These are phyloP conservation scores for Liparis tanakae DNA, from an alignment of 2,797 vertebrate genomes.

Conservation along the genomic window DNA sequence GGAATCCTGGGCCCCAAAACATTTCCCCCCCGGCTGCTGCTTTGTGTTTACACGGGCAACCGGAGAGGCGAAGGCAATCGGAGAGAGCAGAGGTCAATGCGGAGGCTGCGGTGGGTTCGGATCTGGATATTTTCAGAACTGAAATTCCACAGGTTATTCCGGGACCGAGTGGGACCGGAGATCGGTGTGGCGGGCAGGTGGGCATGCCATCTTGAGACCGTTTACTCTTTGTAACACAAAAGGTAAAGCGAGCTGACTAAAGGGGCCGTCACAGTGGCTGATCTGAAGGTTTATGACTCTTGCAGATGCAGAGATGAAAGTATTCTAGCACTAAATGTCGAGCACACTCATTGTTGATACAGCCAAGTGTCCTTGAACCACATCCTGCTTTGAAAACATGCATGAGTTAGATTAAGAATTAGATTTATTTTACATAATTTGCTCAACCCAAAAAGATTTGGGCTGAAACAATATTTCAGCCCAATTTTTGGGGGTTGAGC, in stretches of 20 bases:
- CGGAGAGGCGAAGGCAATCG: conserved; percentile 64
- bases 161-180: conserved; percentile 51
- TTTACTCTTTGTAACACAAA: conserved; percentile 37
- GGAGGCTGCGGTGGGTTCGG: conserved; percentile 27
- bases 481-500: too few species aligned
- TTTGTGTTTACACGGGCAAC: conserved; percentile 68
- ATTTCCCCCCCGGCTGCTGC: conserved; percentile 44
- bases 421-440: too few species aligned
- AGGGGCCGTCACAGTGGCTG: background rate
- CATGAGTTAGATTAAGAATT: too few species aligned
- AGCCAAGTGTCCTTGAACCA: background rate
- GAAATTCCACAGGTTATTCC: conserved; percentile 76
- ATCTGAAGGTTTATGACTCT: conserved; percentile 1
- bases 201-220: too few species aligned
- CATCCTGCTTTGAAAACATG: conserved; percentile 5
- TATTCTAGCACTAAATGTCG: background rate
- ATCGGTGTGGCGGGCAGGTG: conserved; percentile 1
- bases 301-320: conserved; percentile 1
- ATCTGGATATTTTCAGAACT: conserved; percentile 73
- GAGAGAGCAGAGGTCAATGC: conserved; percentile 57
- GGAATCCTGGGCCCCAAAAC: conserved; percentile 48
- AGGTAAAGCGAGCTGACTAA: conserved; percentile 32
- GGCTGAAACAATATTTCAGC: too few species aligned
- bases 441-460: too few species aligned
- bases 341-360: background rate